Percentiles rank a stretch among this genome's conserved stretches.
Conservation (phyloP, 2,113 vertebrate genomes). For the Pristiophorus japonicus region DNA sequence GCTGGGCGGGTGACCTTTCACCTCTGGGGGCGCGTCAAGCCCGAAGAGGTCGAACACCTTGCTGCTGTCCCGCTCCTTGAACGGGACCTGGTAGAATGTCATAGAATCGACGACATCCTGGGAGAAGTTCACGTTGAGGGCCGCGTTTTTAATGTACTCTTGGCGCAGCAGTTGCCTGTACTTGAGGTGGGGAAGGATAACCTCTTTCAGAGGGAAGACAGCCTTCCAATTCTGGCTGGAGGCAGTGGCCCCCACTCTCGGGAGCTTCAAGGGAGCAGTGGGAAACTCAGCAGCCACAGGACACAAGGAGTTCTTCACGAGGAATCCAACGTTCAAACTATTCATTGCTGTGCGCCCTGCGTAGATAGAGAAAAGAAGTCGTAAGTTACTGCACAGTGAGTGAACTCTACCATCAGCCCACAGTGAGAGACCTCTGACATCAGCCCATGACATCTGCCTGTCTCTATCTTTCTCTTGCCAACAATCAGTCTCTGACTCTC, state of each 20-base stretch:
- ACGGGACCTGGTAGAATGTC: slow-evolving; percentile 50
- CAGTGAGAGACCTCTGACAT: too few relatives aligned
- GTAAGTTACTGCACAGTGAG: too few relatives aligned
- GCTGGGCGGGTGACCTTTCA: neutral
- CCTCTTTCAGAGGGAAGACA: neutral
- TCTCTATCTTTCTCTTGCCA: neutral
- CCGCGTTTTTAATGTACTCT: slow-evolving; percentile 47
- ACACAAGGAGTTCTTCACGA: neutral
- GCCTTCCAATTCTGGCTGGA: neutral
- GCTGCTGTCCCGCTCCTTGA: slow-evolving; percentile 47
- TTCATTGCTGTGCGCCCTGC: neutral
- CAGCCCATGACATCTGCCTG: neutral
- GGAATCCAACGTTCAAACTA: neutral
- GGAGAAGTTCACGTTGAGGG: slow-evolving; percentile 55
- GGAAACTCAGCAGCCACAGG: neutral
- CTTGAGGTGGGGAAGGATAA: neutral
- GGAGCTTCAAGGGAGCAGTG: neutral
- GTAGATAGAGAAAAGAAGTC: too few relatives aligned
- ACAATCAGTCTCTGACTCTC: neutral
- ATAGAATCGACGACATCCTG: slow-evolving; percentile 55
- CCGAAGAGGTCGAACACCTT: slow-evolving; percentile 49
- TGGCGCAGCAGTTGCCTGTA: slow-evolving; percentile 41
- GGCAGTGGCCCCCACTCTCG: neutral
- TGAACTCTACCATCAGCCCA: neutral
- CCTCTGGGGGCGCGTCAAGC: slow-evolving; percentile 39